Conservation (phyloP, 2,797 vertebrate genomes). For the Betta splendens region DNA sequence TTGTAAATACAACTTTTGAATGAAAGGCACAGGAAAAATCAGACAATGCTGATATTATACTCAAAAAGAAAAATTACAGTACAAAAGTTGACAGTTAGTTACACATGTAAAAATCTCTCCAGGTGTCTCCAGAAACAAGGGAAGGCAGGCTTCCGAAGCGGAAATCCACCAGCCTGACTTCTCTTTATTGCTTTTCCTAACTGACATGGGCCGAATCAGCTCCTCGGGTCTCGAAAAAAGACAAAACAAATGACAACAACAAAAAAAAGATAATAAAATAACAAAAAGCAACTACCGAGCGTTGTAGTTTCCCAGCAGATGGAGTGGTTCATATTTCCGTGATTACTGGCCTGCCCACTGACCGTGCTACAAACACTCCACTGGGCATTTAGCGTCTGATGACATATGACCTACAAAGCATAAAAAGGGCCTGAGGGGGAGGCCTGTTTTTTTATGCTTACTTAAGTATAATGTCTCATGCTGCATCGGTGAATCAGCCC, state of each 20-base stretch:
- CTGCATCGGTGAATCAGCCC: constrained; percentile 44
- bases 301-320: constrained; percentile 28
- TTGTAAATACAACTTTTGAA: constrained; percentile 96
- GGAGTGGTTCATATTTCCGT: constrained; percentile 38
- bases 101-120: constrained; percentile 91
- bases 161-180: constrained; percentile 77
- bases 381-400: constrained; percentile 46
- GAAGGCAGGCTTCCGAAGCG: constrained; percentile 65
- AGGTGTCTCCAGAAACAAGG: constrained; percentile 56
- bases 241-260: too few species aligned
- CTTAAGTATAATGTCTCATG: constrained; percentile 26
- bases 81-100: constrained; percentile 94
- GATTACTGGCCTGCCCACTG: constrained; percentile 35
- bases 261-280: too few species aligned
- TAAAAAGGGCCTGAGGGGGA: constrained; percentile 13
- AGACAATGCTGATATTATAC: constrained; percentile 96
- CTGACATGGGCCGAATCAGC: constrained; percentile 66
- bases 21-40: constrained; percentile 99
- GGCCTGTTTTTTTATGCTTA: constrained; percentile 4
- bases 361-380: constrained; percentile 53
- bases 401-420: constrained; percentile 40
- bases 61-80: constrained; percentile 91
- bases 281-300: constrained; percentile 55
- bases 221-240: constrained; percentile 28
- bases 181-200: constrained; percentile 93